These are phyloP conservation scores for Monomorium pharaonis DNA, from an alignment of 1,140 invertebrate genomes.

Conservation along the genomic window DNA sequence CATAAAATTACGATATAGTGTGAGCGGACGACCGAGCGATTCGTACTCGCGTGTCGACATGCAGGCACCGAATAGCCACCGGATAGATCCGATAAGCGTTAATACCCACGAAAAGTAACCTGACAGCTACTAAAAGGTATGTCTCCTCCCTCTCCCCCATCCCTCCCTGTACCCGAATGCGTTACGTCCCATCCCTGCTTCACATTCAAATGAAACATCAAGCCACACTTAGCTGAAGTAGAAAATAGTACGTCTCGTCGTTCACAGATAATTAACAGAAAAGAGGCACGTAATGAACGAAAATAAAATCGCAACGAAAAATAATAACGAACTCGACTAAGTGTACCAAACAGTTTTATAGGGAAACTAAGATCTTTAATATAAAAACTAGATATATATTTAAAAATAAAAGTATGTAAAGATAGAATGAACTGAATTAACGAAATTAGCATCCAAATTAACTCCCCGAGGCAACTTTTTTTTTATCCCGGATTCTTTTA, in stretches of 20 bases:
- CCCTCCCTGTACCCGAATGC: neutral
- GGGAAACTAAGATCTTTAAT: neutral
- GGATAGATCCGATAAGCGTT: constrained; percentile 78
- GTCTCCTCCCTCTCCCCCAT: neutral
- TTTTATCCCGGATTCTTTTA: too few relatives aligned
- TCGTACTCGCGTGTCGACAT: constrained; percentile 78
- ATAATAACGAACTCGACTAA: neutral
- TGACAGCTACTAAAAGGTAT: constrained; percentile 58
- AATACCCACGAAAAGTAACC: constrained; percentile 75
- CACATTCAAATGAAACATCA: neutral
- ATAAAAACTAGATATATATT: neutral
- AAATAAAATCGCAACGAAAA: neutral
- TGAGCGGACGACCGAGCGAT: constrained; percentile 55
- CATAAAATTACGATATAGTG: constrained; percentile 82
- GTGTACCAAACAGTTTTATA: neutral
- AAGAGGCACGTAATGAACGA: neutral
- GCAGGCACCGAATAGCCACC: constrained; percentile 71
- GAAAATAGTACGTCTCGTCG: neutral
- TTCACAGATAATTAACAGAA: neutral
- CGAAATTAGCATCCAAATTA: neutral
- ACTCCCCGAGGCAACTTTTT: too few relatives aligned
- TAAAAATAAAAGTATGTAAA: neutral
- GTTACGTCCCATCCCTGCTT: neutral
- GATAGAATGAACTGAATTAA: neutral
- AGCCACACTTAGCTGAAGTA: neutral